These are phyloP conservation scores for Polylopha cassiicola DNA, from an alignment of 2,888 invertebrate species.

Conservation along the genomic window DNA sequence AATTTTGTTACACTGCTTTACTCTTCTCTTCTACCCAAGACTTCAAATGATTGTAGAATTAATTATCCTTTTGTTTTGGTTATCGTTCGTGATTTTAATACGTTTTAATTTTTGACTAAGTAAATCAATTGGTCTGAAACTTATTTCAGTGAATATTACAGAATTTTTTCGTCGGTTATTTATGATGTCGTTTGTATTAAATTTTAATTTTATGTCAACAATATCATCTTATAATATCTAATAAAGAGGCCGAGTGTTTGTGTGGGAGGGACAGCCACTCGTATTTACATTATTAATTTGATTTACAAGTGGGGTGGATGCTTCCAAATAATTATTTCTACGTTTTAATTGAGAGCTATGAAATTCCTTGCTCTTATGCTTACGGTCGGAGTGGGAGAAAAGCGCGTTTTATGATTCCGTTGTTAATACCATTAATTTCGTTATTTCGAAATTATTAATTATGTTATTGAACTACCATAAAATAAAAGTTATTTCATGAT, in stretches of 20 bases:
- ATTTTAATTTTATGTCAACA: constrained; percentile 14
- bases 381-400: no score
- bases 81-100: constrained; percentile 3
- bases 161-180: not conserved
- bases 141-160: constrained; percentile 1
- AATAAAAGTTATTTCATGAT: no score
- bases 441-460: not conserved
- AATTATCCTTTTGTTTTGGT: constrained; percentile 1
- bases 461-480: no score
- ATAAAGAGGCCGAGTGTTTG: constrained; percentile 37
- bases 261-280: constrained; percentile 47
- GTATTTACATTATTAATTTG: constrained; percentile 68
- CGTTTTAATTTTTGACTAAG: no score
- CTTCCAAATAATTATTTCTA: constrained; percentile 66
- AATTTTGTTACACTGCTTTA: no score
- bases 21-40: no score
- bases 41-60: no score
- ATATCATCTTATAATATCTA: constrained; percentile 40
- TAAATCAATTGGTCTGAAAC: no score
- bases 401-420: constrained; percentile 16
- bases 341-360: constrained; percentile 71
- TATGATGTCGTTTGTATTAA: constrained; percentile 7
- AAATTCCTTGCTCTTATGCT: constrained; percentile 60
- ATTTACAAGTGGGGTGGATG: constrained; percentile 69
- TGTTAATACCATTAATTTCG: constrained; percentile 7